Evolutionary conservation across 2,888 invertebrate species (phyloP), one percentile per base, ranked within the genome.

Genomic region (Actias luna): DNA sequence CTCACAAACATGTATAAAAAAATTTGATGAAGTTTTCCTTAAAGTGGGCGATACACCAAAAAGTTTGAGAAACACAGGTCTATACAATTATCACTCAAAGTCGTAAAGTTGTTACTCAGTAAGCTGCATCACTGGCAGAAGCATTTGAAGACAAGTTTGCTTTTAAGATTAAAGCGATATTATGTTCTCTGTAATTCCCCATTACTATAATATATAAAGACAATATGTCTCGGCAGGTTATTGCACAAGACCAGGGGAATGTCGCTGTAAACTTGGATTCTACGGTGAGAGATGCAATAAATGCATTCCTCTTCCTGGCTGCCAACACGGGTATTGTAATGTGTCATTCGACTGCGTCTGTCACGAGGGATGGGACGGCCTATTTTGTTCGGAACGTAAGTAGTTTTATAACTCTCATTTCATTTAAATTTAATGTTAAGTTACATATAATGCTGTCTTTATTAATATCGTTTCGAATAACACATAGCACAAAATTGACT

Each of bases 351-450:
- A 97, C 81, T 98, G 98, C 85, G 94, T 95, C 79, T 98, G 98
- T 83, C 94, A 95, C 62, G 95, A 95, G 50, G 97, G 97, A 31
- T 98, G 97, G 97, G 96, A 96, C 77, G 97, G 97, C 55, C 92
- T 97, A 63, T 97, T 98, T 89, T 98, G 98, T 82, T 96, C 96
- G 27, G 97, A 97, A 88, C 97, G 97, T 97, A 87, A 94, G 95
- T 85, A 60, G n/a, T 16, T 2, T 29, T 1, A 29, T 14, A 2
- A 42, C 18, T 42, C 0, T 12, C 8, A 22, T 46, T 46, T 8
- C 18, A n/a, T 39, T 16, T n/a, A 8, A 39, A 39, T 39, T 39
- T 5, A 5, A 39, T 39, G 7, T n/a, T n/a, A 39, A 39, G 3
- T n/a, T n/a, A 16, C 12, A 10, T 10, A 39, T n/a, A 5, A 39